These are phyloP conservation scores for Borostomias antarcticus DNA, from an alignment of 2,797 vertebrate genomes.

Conservation along the genomic window DNA sequence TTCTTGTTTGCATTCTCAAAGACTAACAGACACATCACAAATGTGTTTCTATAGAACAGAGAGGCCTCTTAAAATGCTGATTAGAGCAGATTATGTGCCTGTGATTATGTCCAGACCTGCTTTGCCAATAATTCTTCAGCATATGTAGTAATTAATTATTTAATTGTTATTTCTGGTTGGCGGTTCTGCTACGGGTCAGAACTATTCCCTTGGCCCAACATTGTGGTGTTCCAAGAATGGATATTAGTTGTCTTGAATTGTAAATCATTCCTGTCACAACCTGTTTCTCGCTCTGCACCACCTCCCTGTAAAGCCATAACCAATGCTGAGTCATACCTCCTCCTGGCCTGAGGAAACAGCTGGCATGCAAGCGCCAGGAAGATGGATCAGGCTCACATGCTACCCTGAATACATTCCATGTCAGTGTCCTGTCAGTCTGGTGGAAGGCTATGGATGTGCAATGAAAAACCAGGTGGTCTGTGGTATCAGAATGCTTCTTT, in stretches of 20 bases:
- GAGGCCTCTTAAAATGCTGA: background rate
- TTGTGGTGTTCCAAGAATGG: conserved; percentile 4
- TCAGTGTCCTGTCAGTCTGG: conserved; percentile 28
- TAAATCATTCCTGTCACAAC: conserved; percentile 21
- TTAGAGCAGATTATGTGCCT: background rate
- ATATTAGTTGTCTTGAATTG: conserved; percentile 16
- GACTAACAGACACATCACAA: too few relatives aligned
- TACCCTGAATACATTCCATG: conserved; percentile 36
- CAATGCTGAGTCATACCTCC: conserved; percentile 31
- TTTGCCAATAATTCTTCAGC: conserved; percentile 1
- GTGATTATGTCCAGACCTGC: conserved; percentile 5
- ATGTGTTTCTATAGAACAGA: too few relatives aligned
- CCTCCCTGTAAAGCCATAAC: conserved; percentile 23
- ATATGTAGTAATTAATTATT: background rate
- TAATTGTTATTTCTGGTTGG: background rate
- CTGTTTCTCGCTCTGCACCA: conserved; percentile 15
- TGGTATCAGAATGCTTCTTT: conserved; percentile 43
- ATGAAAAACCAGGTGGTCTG: conserved; percentile 17
- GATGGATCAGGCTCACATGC: conserved; percentile 25
- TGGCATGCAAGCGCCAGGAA: conserved; percentile 17
- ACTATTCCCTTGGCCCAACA: background rate
- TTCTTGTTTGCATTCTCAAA: too few relatives aligned
- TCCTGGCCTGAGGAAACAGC: conserved; percentile 23
- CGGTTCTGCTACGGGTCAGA: conserved; percentile 2
- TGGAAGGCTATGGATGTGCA: conserved; percentile 43